Percentiles rank a stretch among this genome's conserved stretches.
Evolutionary conservation across 37 sponge, comb jelly and placozoan genomes (phyloP).

Genomic region (Spongia lamella): DNA sequence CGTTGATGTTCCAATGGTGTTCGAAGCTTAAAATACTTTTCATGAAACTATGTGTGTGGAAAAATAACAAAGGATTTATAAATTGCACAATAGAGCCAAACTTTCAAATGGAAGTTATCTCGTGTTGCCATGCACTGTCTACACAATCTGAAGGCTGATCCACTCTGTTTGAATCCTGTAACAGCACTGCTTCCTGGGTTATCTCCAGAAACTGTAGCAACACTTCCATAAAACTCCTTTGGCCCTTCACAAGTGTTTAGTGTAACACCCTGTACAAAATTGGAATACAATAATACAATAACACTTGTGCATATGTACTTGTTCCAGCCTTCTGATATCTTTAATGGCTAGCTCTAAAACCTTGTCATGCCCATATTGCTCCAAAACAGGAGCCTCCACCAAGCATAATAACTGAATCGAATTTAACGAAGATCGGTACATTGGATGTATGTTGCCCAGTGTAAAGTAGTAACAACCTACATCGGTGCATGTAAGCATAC

Average conservation of each 20-base stretch:
- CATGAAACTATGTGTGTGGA: conserved; percentile 33
- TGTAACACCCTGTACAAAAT: not conserved
- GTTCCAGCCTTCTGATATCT: conserved; percentile 34
- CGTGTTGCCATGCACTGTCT: conserved; percentile 26
- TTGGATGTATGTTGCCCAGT: conserved; percentile 32
- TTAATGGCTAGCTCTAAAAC: conserved; percentile 37
- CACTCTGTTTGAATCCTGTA: conserved; percentile 25
- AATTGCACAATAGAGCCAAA: too few relatives aligned
- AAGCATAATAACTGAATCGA: conserved; percentile 26
- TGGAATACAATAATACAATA: too few relatives aligned
- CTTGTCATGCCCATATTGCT: conserved; percentile 18
- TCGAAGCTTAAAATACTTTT: conserved; percentile 12
- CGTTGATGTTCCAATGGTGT: not conserved
- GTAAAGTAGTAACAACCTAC: conserved; percentile 37
- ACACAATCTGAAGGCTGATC: conserved; percentile 16
- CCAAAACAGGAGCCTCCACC: not conserved
- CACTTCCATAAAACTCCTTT: conserved; percentile 10
- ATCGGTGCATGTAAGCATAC: too few relatives aligned
- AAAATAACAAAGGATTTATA: not conserved
- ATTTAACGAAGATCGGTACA: conserved; percentile 7
- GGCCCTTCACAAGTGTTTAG: not conserved
- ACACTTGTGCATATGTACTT: too few relatives aligned
- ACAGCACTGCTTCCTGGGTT: conserved; percentile 30
- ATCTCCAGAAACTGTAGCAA: conserved; percentile 29
- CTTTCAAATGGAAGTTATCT: not conserved